Base-by-base conservation (phyloP, 1,140 invertebrate species). In the Heliconius eleuchia region DNA sequence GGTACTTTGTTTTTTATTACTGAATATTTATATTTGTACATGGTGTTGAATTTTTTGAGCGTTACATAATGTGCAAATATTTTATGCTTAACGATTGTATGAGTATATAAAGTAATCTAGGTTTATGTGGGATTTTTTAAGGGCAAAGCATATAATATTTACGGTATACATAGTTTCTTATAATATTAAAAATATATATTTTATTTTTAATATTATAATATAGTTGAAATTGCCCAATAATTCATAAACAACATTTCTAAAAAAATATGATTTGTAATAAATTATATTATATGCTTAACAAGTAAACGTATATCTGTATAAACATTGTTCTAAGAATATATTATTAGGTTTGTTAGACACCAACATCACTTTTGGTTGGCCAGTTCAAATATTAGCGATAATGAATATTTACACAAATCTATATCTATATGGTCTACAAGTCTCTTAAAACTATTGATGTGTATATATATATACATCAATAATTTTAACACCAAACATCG, bases 401-500 rank as follows among this genome's bases (percentile, higher is more conserved):
- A 2, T 46, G 77, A 88, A 89, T 91, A 90, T 93, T 93, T 91
- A 88, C 88, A 85, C 81, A 87, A 88, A 91, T 89, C 89, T 89
- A 89, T 46, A 16, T 16, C 19, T 52, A 18, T 52, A 52, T 13
- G 23, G 23, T 23, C 23, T 23, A 23, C 23, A 23, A 23, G 23
- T 23, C 23, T 23, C 23, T 23, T 23, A 23, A 23, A 23, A 23
- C 23, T 23, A 23, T 23, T 23, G 23, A 46, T 42, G 9, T 9
- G 9, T 42, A 8, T 18, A 18, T 52, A 52, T 92, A 91, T 85
- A 91, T 85, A 66, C 88, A 90, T 91, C 87, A 86, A 82, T 88
- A 88, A 83, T 93, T 93, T 93, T 93, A 91, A 91, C 91, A 89
- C 91, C 89, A 90, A 92, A 92, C 88, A 92, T 82, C 83, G 82